Evolutionary conservation across 92 coral and sea anemone genomes (phyloP), one percentile per base, ranked within the genome.

Genomic region (Blastomussa wellsi): DNA sequence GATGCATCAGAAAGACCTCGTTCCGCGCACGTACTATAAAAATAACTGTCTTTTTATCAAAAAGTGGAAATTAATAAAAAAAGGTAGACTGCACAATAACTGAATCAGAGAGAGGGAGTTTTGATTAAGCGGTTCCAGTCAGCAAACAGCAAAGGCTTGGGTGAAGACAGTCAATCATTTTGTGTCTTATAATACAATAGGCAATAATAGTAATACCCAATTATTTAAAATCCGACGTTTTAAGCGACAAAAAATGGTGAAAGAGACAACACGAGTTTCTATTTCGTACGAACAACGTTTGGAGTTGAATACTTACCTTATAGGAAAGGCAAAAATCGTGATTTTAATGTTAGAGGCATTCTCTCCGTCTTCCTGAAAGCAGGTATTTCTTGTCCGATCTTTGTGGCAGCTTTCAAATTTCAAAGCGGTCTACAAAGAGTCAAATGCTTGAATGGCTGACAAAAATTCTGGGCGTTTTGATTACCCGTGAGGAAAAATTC

Each of bases 41-140:
- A 22, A 39, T 55, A 41, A 7, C 29, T 79, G 20, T 10, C n/a
- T 38, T 60, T 39, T 37, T 29, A 67, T 33, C 19, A 14, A 82
- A 26, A 10, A 52, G 15, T 35, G 29, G 69, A 48, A 16, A 53
- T 51, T 51, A 52, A 22, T 24, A 24, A 35, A 71, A 49, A 49
- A 72, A 51, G 70, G 39, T 35, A 55, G 37, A 55, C 47, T n/a
- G 26, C 53, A 82, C 86, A 71, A 48, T 69, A 24, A 28, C 39
- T 24, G 68, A 22, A 24, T 81, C 35, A 33, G 36, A 70, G 75
- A 68, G 17, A 65, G 22, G 20, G 47, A 71, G 49, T 82, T 72
- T 47, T 51, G 53, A 82, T 72, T 77, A 37, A 7, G 71, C 86
- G 71, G 86, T 68, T 81, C 69, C 57, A 16, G 70, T 81, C 52